Conservation (phyloP, 2,797 vertebrate genomes). For the Coregonus ussuriensis region DNA sequence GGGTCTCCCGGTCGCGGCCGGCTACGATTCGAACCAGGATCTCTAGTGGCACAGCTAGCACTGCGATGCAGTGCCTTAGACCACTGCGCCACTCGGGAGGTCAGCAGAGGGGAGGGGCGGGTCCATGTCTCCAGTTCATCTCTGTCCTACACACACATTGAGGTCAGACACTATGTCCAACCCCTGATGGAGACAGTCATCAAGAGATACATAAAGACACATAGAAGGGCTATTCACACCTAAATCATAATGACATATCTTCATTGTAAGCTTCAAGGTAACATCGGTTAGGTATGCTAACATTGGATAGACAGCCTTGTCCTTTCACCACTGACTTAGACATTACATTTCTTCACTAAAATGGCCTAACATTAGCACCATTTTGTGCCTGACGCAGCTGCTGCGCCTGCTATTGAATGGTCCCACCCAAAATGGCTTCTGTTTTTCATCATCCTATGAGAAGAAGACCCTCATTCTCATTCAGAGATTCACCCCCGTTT, state of each 20-base stretch:
- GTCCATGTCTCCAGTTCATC: not conserved
- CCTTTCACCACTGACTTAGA: conserved; percentile 2
- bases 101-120: too few species aligned
- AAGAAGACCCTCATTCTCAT: not conserved
- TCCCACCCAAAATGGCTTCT: conserved; percentile 33
- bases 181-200: not conserved
- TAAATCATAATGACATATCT: not conserved
- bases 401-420: conserved; percentile 20
- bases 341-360: not conserved
- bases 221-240: not conserved
- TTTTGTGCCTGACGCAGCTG: conserved; percentile 27
- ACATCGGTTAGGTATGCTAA: not conserved
- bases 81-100: too few species aligned
- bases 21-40: too few species aligned
- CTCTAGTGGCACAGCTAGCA: too few species aligned
- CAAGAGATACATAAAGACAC: not conserved
- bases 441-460: not conserved
- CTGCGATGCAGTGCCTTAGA: too few species aligned
- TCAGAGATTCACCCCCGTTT: not conserved
- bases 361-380: conserved; percentile 14
- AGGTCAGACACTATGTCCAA: not conserved
- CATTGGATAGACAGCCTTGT: not conserved
- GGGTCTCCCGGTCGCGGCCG: too few species aligned
- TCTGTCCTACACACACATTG: not conserved
- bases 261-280: not conserved